phyloP scores from a whole-genome alignment of 2,113 vertebrate genomes.

The Mohoua ochrocephala region DNA sequence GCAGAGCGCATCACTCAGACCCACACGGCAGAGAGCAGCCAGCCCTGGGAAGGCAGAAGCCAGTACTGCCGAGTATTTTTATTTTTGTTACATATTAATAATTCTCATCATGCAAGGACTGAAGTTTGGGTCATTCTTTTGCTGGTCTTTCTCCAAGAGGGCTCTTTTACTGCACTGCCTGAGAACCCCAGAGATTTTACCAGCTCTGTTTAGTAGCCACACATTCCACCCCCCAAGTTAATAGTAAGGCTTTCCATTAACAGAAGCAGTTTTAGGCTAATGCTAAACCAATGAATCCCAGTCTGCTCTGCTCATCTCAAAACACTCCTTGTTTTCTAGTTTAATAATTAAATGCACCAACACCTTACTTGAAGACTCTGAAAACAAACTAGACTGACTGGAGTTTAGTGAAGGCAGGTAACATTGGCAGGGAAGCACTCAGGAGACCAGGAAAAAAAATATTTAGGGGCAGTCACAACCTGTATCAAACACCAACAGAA shows the following conservation, averaged over 20 bases:
- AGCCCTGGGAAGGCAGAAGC: background rate
- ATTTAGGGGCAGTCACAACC: background rate
- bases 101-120: background rate
- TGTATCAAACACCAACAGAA: background rate
- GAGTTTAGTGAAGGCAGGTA: background rate
- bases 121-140: background rate
- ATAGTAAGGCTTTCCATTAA: background rate
- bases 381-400: background rate
- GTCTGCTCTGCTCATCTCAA: background rate
- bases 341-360: background rate
- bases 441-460: background rate
- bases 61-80: background rate
- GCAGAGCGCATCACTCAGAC: background rate
- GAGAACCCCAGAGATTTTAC: background rate
- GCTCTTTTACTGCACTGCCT: background rate
- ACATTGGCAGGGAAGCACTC: background rate
- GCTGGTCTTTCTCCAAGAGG: background rate
- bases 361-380: background rate
- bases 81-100: background rate
- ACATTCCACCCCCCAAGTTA: background rate
- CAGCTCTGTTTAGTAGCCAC: background rate
- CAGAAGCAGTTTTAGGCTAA: background rate
- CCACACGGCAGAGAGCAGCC: rapidly evolving
- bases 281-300: background rate
- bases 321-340: background rate